Conservation (phyloP, 2,797 vertebrate species). For the Phrynocephalus guinanensis region DNA sequence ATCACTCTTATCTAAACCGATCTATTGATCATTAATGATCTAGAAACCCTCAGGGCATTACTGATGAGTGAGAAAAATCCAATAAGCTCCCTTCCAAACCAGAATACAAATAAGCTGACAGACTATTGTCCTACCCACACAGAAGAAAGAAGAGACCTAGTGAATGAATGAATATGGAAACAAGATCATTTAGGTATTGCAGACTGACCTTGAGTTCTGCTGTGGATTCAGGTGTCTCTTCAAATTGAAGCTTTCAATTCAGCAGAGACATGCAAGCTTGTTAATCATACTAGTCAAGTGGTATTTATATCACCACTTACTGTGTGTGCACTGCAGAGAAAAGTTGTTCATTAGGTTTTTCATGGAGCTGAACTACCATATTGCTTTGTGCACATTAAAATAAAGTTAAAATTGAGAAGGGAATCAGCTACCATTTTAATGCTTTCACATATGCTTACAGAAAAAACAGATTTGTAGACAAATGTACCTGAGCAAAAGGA, state of each 20-base stretch:
- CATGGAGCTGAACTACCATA: neutral
- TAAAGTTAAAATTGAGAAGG: neutral
- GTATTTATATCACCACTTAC: slow-evolving; percentile 5
- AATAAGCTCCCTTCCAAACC: slow-evolving; percentile 48
- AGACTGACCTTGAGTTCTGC: slow-evolving; percentile 56
- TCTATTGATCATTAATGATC: slow-evolving; percentile 74
- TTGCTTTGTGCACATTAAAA: neutral
- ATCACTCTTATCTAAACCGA: slow-evolving; percentile 64
- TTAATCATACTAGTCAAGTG: neutral
- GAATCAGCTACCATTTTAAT: slow-evolving; percentile 20
- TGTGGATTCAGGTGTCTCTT: neutral
- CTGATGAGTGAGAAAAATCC: slow-evolving; percentile 62
- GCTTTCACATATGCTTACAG: neutral
- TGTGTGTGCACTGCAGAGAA: neutral
- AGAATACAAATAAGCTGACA: slow-evolving; percentile 63
- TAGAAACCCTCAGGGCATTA: slow-evolving; percentile 58
- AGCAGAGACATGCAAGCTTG: slow-evolving; percentile 26
- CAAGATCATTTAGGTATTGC: slow-evolving; percentile 36
- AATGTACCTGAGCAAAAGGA: neutral
- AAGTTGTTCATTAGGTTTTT: slow-evolving; percentile 23
- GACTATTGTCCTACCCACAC: slow-evolving; percentile 28
- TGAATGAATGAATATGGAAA: slow-evolving; percentile 65
- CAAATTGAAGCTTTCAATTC: neutral
- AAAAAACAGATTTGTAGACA: neutral
- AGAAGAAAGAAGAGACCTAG: slow-evolving; percentile 34